phyloP scores from a whole-genome alignment of 2,797 vertebrate genomes.

The Notolepis coatsorum region DNA sequence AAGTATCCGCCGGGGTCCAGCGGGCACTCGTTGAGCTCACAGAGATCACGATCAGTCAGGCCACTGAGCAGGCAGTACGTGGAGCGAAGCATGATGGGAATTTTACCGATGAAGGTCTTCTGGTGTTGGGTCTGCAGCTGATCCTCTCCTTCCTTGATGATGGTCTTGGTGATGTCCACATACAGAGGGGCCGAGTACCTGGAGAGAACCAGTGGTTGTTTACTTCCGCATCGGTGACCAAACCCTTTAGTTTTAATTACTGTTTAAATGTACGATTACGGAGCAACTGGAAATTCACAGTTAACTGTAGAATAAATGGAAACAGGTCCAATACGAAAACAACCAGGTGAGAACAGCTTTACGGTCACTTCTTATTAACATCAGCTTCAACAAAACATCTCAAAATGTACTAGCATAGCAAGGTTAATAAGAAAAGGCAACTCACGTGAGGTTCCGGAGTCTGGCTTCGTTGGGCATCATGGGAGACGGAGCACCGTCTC shows the following conservation, averaged over 20 bases:
- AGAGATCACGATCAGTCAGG: slow-evolving; percentile 95
- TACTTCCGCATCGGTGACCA: too few species aligned
- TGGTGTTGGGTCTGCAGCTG: slow-evolving; percentile 98
- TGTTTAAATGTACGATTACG: too few species aligned
- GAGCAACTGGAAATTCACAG: too few species aligned
- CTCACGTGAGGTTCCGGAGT: slow-evolving; percentile 96
- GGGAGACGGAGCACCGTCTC: slow-evolving; percentile 96
- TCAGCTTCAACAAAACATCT: too few species aligned
- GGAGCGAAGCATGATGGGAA: slow-evolving; percentile 98
- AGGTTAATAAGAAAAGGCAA: not conserved
- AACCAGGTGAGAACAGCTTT: too few species aligned
- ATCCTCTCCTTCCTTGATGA: slow-evolving; percentile 98
- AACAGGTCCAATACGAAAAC: too few species aligned
- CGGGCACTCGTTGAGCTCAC: slow-evolving; percentile 97
- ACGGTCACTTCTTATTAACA: too few species aligned
- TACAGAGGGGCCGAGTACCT: slow-evolving; percentile 98
- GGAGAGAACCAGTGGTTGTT: slow-evolving; percentile 1
- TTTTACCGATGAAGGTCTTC: slow-evolving; percentile 99
- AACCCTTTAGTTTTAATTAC: too few species aligned
- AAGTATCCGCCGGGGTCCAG: slow-evolving; percentile 98
- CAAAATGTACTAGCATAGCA: too few species aligned
- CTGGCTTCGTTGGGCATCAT: slow-evolving; percentile 99
- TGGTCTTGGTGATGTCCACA: slow-evolving; percentile 98
- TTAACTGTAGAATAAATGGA: too few species aligned
- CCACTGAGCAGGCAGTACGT: slow-evolving; percentile 96